Percentiles rank a stretch among this genome's conserved stretches.
These are phyloP conservation scores for Zaprionus gabonicus DNA, from an alignment of 1,140 invertebrate genomes.

Conservation along the genomic window DNA sequence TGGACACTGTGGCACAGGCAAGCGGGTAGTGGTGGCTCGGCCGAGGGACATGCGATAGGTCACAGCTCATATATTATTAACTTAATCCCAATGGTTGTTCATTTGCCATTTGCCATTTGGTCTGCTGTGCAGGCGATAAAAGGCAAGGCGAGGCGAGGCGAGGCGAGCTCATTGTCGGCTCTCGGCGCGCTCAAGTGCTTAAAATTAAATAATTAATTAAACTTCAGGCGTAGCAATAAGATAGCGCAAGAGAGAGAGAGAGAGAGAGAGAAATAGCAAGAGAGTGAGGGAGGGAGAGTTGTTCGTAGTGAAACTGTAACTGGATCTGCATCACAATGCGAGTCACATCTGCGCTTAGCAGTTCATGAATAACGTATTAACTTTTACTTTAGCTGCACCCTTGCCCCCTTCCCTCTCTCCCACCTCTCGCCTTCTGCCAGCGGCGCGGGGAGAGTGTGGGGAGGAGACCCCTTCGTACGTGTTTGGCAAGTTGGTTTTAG, in stretches of 20 bases:
- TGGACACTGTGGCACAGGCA: conserved; percentile 24
- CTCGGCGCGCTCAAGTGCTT: conserved; percentile 79
- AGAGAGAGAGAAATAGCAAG: neutral
- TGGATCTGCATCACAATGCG: conserved; percentile 71
- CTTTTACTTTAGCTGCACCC: conserved; percentile 69
- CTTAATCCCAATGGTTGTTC: conserved; percentile 74
- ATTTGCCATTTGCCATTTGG: conserved; percentile 43
- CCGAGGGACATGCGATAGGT: conserved; percentile 32
- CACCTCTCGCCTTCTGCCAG: neutral
- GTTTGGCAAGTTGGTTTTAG: conserved; percentile 43
- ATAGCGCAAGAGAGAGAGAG: conserved; percentile 10
- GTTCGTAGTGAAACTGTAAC: conserved; percentile 32
- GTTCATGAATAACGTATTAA: conserved; percentile 83
- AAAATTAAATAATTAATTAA: conserved; percentile 84
- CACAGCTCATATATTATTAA: conserved; percentile 81
- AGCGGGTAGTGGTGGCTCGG: neutral
- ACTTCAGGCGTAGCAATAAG: conserved; percentile 56
- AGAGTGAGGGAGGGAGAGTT: neutral
- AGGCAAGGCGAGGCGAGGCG: neutral
- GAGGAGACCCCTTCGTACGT: conserved; percentile 29
- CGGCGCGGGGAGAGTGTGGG: neutral
- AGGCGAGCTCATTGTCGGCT: conserved; percentile 61
- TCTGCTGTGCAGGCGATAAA: neutral
- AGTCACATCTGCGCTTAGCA: conserved; percentile 83
- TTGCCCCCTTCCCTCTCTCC: conserved; percentile 8